A percentile compares a stretch with the other conserved stretches of the same genome.
These are phyloP conservation scores for Oreotrochilus melanogaster DNA, from an alignment of 2,113 vertebrate species.

Conservation along the genomic window DNA sequence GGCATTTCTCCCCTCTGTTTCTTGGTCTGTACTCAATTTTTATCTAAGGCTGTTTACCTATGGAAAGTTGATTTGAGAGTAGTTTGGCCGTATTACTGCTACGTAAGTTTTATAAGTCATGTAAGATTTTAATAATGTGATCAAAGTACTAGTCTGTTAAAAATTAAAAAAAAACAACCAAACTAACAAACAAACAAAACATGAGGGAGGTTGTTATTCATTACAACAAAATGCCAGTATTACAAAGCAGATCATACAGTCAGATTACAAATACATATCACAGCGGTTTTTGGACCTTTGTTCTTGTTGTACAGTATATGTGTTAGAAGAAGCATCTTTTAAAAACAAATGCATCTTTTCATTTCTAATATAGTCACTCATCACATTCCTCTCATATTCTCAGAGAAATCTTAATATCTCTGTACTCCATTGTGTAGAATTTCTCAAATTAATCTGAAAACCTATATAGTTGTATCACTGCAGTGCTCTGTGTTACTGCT, in stretches of 20 bases:
- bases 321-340: neutral
- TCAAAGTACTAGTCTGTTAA: neutral
- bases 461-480: neutral
- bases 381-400: neutral
- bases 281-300: neutral
- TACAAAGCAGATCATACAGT: neutral
- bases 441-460: neutral
- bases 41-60: slow-evolving; percentile 15
- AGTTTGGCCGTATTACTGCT: neutral
- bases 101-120: neutral
- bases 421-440: neutral
- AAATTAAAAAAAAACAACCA: neutral
- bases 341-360: neutral
- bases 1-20: neutral
- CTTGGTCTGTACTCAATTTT: neutral
- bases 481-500: neutral
- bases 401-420: neutral
- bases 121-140: neutral
- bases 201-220: neutral
- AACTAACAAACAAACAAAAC: neutral
- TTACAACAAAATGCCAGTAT: neutral
- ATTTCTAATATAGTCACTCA: neutral
- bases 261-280: neutral
- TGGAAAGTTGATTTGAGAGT: neutral
- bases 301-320: neutral